Evolutionary conservation across 2,888 invertebrate genomes (phyloP), one percentile per base, ranked within the genome.

Genomic region (Agrotis clavis): DNA sequence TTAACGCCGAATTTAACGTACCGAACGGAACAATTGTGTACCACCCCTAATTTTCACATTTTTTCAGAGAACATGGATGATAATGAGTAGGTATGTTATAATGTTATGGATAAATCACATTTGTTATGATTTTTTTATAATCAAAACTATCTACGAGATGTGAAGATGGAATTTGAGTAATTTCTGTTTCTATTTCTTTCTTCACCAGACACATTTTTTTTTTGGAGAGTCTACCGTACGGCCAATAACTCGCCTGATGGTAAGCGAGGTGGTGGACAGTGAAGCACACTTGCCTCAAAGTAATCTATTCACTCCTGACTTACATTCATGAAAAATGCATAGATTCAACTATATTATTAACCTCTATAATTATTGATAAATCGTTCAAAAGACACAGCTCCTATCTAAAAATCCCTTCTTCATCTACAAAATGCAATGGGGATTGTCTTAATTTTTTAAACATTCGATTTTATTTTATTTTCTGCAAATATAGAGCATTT

Each of bases 11-110:
- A 30, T 30, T 30, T 30, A 30, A 30, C 6, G 3, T 47, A 16
- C 47, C 47, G 47, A 47, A 50, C n/a, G 50, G n/a, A n/a, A n/a
- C n/a, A 11, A 50, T 9, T 30, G 30, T 30, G 6, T 30, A 30
- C 6, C 54, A 54, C 19, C 25, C 7, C 3, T 54, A 18, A 4
- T 18, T 25, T 25, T 1, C 25, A 18, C 19, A 68, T 61, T 68
- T 51, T 63, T 72, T n/a, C 18, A 21, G 18, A 25, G 21, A 56
- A 56, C 56, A 16, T 74, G 6, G 30, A 45, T 18, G 14, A 25
- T 7, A 25, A 30, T 41, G 35, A 7, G 7, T 35, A 16, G 51
- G 19, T 53, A 53, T 54, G 0, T 13, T 16, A 35, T 50, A 11
- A 41, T 25, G 1, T 67, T 66, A 19, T 45, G 25, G 13, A 41